Conservation (phyloP, 2,888 invertebrate genomes). For the Peribatodes rhomboidaria region DNA sequence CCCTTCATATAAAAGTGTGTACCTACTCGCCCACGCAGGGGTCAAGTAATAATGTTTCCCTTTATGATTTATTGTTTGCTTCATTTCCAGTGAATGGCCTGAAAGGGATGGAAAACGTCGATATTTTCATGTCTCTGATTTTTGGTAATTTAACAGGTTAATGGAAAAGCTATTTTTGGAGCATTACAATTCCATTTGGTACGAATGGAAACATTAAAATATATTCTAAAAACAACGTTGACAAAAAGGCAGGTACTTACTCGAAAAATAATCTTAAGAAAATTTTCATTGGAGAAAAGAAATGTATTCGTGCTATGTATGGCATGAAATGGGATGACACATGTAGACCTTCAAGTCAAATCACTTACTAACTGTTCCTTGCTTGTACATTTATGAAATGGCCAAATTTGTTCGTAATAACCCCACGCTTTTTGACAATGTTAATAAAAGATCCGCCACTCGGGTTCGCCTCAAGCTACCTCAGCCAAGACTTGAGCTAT, state of each 20-base stretch:
- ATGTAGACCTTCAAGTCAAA: too few species aligned
- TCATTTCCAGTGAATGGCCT: slow-evolving; percentile 12
- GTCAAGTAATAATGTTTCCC: slow-evolving; percentile 21
- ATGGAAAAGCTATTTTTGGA: slow-evolving; percentile 7
- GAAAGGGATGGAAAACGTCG: slow-evolving; percentile 6
- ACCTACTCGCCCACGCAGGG: slow-evolving; percentile 1
- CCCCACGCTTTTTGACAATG: too few species aligned
- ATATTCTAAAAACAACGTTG: background rate
- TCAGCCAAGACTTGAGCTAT: too few species aligned
- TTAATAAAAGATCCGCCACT: too few species aligned
- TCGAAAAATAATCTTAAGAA: too few species aligned
- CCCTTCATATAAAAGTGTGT: background rate
- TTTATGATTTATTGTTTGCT: slow-evolving; percentile 22
- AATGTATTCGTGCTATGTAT: too few species aligned
- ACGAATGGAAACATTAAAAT: background rate
- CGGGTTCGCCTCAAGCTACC: too few species aligned
- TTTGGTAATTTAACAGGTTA: background rate
- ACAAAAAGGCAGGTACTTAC: background rate
- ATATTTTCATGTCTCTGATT: slow-evolving; percentile 15
- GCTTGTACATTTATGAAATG: too few species aligned
- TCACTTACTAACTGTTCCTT: too few species aligned
- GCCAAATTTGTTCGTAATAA: too few species aligned
- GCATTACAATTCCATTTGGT: background rate
- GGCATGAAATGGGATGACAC: too few species aligned
- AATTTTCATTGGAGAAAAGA: too few species aligned